Evolutionary conservation across 2,888 invertebrate genomes (phyloP).

Genomic region (Ctenicera cuprea): DNA sequence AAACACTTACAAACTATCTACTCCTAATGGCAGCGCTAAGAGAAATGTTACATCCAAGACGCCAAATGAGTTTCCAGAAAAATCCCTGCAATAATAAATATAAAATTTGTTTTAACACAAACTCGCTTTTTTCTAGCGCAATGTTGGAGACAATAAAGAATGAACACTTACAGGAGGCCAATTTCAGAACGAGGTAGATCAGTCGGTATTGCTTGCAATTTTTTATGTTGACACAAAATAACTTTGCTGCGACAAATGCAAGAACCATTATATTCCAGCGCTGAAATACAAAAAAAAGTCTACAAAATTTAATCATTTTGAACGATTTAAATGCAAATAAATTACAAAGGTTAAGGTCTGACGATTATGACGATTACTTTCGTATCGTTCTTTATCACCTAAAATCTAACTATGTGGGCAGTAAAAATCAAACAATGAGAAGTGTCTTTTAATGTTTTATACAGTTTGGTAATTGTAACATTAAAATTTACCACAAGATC

Average conservation of each 20-base stretch:
- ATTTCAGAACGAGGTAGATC: conserved; percentile 68
- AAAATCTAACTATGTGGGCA: too few species aligned
- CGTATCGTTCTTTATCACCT: too few species aligned
- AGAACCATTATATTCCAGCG: conserved; percentile 65
- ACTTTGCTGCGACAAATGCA: conserved; percentile 71
- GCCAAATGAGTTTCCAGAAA: conserved; percentile 72
- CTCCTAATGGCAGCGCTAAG: conserved; percentile 62
- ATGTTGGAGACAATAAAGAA: background rate
- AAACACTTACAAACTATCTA: conserved; percentile 72
- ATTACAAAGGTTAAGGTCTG: background rate
- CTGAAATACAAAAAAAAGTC: conserved; percentile 52
- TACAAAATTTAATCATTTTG: too few species aligned
- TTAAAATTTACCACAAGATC: conserved; percentile 72
- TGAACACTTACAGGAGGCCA: conserved; percentile 70
- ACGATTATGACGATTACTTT: too few species aligned
- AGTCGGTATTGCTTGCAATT: conserved; percentile 67
- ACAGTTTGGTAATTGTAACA: too few species aligned
- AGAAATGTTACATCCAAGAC: conserved; percentile 66
- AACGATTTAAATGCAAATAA: too few species aligned
- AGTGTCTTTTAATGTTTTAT: too few species aligned
- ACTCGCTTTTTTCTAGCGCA: too few species aligned
- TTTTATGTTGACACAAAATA: conserved; percentile 71
- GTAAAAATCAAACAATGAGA: too few species aligned
- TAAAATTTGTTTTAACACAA: background rate
- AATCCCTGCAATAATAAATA: conserved; percentile 68